Evolutionary conservation across 2,797 vertebrate species (phyloP), one percentile per base, ranked within the genome.

Genomic region (Amblyraja radiata): DNA sequence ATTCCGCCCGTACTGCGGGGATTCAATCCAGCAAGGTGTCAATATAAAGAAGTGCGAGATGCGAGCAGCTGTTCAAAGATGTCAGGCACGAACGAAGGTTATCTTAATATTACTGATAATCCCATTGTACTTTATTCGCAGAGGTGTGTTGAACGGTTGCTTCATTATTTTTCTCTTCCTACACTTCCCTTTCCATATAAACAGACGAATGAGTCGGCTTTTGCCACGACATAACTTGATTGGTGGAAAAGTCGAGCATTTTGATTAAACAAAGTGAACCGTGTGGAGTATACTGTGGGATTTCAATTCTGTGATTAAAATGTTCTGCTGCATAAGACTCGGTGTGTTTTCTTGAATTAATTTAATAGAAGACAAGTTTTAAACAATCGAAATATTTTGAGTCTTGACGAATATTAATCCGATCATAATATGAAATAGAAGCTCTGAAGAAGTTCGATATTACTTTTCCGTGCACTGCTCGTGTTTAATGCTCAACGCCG

Each of bases 401-500:
- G n/a, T 91, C 65, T 68, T 68, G 65, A 88, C n/a, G 14, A 68
- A 91, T 9, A 14, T 74, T 74, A 58, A 76, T n/a, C 13, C 73
- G 13, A 18, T 74, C 6, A 1, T 25, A 8, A 71, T 9, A 46
- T 25, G 46, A 92, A 54, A 76, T 76, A 32, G n/a, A 36, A 92
- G 10, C 11, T 39, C 1, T 73, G 9, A 9, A 18, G 9, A 14
- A 36, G 23, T 39, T 92, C 73, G 58, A 16, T 28, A 1, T 10
- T 28, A 13, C 90, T 92, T 92, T 14, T 28, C 73, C 58, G 46
- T 71, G 25, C 39, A 54, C 65, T 54, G 32, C 23, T 14, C 5
- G 32, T 25, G 91, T 54, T 91, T 46, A 91, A 74, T 91, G 28
- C 36, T 76, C 90, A 76, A 92, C 8, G 39, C 4, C 90, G 90